A percentile compares a stretch with the other conserved stretches of the same genome.
Evolutionary conservation across 2,888 invertebrate genomes (phyloP).

Genomic region (Caenorhabditis virilis): DNA sequence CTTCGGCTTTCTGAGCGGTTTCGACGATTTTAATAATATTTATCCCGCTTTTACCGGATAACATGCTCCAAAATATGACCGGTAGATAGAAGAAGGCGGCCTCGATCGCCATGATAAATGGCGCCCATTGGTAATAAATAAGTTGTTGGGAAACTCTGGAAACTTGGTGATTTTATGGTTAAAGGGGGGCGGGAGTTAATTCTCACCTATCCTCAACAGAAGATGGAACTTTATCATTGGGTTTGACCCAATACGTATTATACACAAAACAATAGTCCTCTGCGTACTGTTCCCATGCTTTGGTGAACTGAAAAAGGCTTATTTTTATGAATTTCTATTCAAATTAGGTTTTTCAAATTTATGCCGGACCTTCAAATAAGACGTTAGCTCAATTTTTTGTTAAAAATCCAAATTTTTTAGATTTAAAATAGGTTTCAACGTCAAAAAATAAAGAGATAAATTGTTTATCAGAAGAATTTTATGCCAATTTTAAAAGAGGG

Average conservation of each 20-base stretch:
- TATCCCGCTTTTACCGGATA: constrained; percentile 49
- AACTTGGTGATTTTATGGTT: too few species aligned
- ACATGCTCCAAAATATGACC: constrained; percentile 47
- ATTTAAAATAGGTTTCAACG: too few species aligned
- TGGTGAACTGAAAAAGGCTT: constrained; percentile 58
- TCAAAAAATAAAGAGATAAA: too few species aligned
- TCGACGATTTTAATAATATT: constrained; percentile 61
- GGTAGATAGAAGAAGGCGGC: constrained; percentile 62
- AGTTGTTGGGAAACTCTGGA: constrained; percentile 60
- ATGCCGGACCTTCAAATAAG: too few species aligned
- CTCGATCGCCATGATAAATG: constrained; percentile 65
- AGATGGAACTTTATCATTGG: constrained; percentile 58
- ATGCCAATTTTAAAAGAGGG: too few species aligned
- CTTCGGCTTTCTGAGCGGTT: constrained; percentile 57
- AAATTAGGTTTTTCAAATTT: too few species aligned
- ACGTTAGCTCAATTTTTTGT: too few species aligned
- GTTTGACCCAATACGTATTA: constrained; percentile 66
- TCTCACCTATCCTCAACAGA: constrained; percentile 56
- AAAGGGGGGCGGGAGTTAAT: too few species aligned
- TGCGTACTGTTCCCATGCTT: constrained; percentile 66
- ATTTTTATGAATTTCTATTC: too few species aligned
- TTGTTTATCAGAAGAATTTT: too few species aligned
- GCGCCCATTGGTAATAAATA: constrained; percentile 65
- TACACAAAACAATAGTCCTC: constrained; percentile 68
- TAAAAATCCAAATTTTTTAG: too few species aligned